Evolutionary conservation across 2,888 invertebrate genomes (phyloP), one percentile per base, ranked within the genome.

Genomic region (Synergus laeviventris): DNA sequence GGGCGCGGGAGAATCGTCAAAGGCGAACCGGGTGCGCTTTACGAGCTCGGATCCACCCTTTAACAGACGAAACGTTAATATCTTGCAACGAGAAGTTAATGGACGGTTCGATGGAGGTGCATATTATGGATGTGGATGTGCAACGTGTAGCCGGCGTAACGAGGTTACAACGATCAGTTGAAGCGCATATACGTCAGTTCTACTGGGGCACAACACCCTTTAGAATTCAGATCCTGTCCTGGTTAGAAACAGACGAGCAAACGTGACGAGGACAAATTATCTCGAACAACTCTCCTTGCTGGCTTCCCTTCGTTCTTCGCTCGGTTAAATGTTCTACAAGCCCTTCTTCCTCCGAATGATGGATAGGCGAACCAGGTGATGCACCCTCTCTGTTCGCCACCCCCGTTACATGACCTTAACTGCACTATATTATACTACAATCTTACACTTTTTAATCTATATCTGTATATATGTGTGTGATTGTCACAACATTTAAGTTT

Each of bases 11-110:
- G 45, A 45, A 49, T 45, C 70, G 24, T 70, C 49, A 49, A 70
- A 70, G 49, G 31, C 45, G 49, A 70, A 70, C 80, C 82, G 80
- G 80, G 78, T 81, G 82, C 76, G 70, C 74, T 82, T 80, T 81
- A 81, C 77, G 79, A 82, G 79, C 75, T 74, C 45, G 76, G 74
- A 70, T 31, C 73, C 74, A 77, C 75, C 81, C 79, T 77, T 80
- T 81, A 73, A 73, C 70, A 74, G 60, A 79, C 85, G 84, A 87
- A 86, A 83, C 83, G 84, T 85, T 87, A 86, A 87, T 86, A 85
- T 84, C 83, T 81, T 84, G 81, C 82, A 81, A 86, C 84, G 85
- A 87, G 86, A 83, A 87, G 86, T 87, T 87, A 87, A 87, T 87
- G 84, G 87, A 84, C 81, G 82, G 75, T 74, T 78, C 77, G 78